Evolutionary conservation across 2,888 invertebrate genomes (phyloP), one percentile per base, ranked within the genome.

Genomic region (Melikaiella ostensackeni): DNA sequence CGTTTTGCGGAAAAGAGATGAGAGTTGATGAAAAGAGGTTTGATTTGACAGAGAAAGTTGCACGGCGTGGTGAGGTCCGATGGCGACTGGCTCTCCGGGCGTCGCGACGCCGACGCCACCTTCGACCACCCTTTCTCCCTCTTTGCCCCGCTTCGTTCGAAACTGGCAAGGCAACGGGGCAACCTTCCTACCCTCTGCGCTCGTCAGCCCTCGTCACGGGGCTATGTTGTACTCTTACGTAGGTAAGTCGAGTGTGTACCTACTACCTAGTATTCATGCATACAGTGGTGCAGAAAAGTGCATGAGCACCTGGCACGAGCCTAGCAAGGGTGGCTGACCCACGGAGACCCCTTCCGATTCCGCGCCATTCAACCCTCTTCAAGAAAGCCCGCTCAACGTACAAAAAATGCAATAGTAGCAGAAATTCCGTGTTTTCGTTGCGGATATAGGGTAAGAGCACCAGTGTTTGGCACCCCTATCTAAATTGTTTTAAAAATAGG

Each of bases 61-160:
- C 88, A 87, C 88, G 87, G 84, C 87, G 88, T 86, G 86, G 86
- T 87, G 87, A 89, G 91, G 90, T 90, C 89, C 88, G 88, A 84
- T 88, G 86, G 86, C 89, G 90, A 91, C 91, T 91, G 90, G 88
- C 87, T 87, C 87, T 86, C 88, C 85, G 87, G 88, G 89, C 89
- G 90, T 88, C 89, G 89, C 89, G 91, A 90, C 88, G 88, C 90
- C 90, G 89, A 90, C 91, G 90, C 90, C 90, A 88, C 89, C 88
- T 88, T 89, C 85, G 83, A 75, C 82, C 80, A 78, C 81, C 70
- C 78, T 75, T 75, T 74, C 79, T 78, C 77, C 59, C 76, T 83
- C 79, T 79, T 84, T 75, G 74, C 62, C 80, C 74, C 81, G 79
- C 83, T 80, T 81, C 81, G 2, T 30, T 2, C 30, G 30, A 30